These are phyloP conservation scores for Cathartes aura DNA, from an alignment of 2,113 vertebrate species.

Conservation along the genomic window DNA sequence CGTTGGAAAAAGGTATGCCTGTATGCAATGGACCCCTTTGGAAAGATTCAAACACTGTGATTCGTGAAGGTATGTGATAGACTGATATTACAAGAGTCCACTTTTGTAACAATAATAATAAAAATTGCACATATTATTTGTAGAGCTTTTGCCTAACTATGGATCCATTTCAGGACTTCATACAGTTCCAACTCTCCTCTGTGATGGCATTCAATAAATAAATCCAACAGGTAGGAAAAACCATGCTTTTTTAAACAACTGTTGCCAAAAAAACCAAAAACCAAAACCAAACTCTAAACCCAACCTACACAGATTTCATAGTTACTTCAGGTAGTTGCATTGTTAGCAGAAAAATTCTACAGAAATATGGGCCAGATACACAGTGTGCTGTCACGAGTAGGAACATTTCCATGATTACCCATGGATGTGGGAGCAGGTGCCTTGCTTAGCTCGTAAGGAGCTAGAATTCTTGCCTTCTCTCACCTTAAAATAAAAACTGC, in stretches of 20 bases:
- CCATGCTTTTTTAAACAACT: accelerated
- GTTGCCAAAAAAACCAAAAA: background rate
- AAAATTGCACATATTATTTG: background rate
- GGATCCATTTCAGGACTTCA: background rate
- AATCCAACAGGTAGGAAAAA: background rate
- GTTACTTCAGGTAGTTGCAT: background rate
- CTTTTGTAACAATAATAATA: background rate
- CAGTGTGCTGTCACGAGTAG: background rate
- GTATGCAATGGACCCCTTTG: background rate
- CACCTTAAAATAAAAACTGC: background rate
- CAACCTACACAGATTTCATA: background rate
- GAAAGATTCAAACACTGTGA: background rate
- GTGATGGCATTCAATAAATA: background rate
- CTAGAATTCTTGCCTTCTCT: background rate
- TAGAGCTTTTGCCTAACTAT: background rate
- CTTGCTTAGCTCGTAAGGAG: background rate
- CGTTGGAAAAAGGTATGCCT: background rate
- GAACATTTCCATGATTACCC: background rate
- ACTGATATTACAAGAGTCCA: background rate
- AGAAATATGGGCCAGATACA: background rate
- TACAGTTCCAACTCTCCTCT: background rate
- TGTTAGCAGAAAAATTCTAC: background rate
- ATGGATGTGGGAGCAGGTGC: background rate
- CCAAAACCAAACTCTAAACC: background rate
- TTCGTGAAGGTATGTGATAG: background rate